A percentile compares a stretch with the other conserved stretches of the same genome.
These are phyloP conservation scores for Dendrolimus kikuchii DNA, from an alignment of 1,140 invertebrate genomes.

Conservation along the genomic window DNA sequence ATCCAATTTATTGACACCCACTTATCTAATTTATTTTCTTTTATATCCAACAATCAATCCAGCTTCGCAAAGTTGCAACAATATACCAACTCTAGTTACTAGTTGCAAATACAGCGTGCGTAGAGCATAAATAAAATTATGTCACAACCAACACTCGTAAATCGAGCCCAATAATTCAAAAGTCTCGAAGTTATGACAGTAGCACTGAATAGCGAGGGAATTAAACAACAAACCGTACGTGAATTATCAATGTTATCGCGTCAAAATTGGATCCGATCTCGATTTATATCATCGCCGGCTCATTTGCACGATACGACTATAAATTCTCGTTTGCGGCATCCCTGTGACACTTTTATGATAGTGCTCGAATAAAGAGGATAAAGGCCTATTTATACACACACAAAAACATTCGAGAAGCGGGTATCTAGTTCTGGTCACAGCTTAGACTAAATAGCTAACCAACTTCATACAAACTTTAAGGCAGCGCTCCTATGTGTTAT, in stretches of 20 bases:
- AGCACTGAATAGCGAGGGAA: constrained; percentile 1
- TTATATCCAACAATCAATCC: too few relatives aligned
- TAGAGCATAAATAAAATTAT: too few relatives aligned
- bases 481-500: too few relatives aligned
- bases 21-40: too few relatives aligned
- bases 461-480: background rate
- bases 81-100: too few relatives aligned
- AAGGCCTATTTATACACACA: constrained; percentile 24
- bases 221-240: constrained; percentile 19
- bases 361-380: constrained; percentile 32
- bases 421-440: background rate
- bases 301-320: constrained; percentile 55
- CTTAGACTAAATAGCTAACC: background rate
- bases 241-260: constrained; percentile 49
- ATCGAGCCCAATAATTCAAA: too few relatives aligned
- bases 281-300: constrained; percentile 48
- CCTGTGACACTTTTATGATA: constrained; percentile 62
- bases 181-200: too few relatives aligned
- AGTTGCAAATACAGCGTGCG: too few relatives aligned
- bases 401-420: constrained; percentile 8
- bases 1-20: too few relatives aligned
- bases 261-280: constrained; percentile 35
- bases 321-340: constrained; percentile 59
- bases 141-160: too few relatives aligned
- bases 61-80: too few relatives aligned